These are phyloP conservation scores for Salvelinus namaycush DNA, from an alignment of 2,113 vertebrate species.

Conservation along the genomic window DNA sequence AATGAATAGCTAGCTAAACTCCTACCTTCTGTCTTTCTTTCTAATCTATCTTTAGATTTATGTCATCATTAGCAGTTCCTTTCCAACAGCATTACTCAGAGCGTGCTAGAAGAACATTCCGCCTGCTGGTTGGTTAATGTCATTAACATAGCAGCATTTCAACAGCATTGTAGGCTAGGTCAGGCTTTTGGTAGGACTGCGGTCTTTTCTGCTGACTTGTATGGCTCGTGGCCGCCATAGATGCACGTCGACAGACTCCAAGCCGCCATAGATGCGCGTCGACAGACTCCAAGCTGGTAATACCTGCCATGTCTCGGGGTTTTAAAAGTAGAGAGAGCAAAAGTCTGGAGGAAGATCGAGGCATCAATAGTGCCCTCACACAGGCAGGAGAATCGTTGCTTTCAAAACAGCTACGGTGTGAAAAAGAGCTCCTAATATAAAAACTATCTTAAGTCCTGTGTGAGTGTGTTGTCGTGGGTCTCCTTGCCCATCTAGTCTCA, in stretches of 20 bases:
- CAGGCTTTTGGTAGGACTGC: constrained; percentile 9
- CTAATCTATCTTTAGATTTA: constrained; percentile 18
- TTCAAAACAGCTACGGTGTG: neutral
- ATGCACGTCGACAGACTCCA: no score
- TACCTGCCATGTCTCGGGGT: constrained; percentile 13
- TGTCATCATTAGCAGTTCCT: constrained; percentile 27
- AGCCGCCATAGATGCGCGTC: neutral
- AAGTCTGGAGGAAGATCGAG: constrained; percentile 21
- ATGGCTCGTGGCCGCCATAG: neutral
- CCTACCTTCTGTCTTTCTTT: no score
- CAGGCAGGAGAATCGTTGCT: neutral
- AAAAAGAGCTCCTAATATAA: neutral
- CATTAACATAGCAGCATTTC: constrained; percentile 20
- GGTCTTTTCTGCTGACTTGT: constrained; percentile 14
- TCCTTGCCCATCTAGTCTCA: neutral
- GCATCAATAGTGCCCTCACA: constrained; percentile 17
- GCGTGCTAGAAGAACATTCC: constrained; percentile 16
- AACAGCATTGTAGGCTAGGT: neutral
- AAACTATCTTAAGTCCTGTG: constrained; percentile 12
- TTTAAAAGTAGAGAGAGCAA: neutral
- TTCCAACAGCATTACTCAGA: neutral
- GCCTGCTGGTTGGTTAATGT: constrained; percentile 34
- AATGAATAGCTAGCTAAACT: constrained; percentile 29
- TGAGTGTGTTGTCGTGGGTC: neutral
- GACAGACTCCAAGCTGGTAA: constrained; percentile 12